Percentiles rank a stretch among this genome's conserved stretches.
Conservation (phyloP, 2,797 vertebrate species). For the Alectoris magna region DNA sequence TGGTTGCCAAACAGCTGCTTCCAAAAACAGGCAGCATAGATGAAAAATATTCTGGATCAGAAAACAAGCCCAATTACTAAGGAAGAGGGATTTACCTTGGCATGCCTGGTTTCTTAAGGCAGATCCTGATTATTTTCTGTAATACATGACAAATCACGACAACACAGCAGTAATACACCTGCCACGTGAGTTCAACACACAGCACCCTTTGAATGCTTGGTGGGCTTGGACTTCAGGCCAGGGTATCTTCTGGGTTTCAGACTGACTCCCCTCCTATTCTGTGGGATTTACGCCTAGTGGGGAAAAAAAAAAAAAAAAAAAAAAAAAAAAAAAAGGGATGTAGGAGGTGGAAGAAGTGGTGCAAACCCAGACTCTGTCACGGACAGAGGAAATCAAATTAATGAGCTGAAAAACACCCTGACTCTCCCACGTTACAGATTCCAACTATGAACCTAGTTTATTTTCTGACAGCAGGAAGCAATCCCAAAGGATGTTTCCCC, state of each 20-base stretch:
- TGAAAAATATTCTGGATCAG: neutral
- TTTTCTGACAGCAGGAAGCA: neutral
- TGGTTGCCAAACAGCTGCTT: neutral
- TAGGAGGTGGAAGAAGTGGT: neutral
- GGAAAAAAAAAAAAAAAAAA: neutral
- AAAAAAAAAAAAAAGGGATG: neutral
- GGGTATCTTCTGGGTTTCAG: neutral
- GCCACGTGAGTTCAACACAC: accelerated
- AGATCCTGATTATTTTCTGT: neutral
- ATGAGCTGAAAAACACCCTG: neutral
- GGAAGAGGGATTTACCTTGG: neutral
- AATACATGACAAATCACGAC: neutral
- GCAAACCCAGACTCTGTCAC: neutral
- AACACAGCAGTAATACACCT: neutral
- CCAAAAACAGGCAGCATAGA: neutral
- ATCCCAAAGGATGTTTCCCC: neutral
- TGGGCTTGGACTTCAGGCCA: neutral
- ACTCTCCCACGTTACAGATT: neutral
- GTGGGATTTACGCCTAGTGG: neutral
- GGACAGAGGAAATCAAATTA: neutral
- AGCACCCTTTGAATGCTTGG: neutral
- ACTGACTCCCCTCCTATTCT: neutral
- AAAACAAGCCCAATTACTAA: neutral
- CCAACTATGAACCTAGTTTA: neutral
- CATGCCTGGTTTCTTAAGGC: neutral